A percentile compares a stretch with the other conserved stretches of the same genome.
phyloP scores from a whole-genome alignment of 2,797 vertebrate species.

The Coreius guichenoti region DNA sequence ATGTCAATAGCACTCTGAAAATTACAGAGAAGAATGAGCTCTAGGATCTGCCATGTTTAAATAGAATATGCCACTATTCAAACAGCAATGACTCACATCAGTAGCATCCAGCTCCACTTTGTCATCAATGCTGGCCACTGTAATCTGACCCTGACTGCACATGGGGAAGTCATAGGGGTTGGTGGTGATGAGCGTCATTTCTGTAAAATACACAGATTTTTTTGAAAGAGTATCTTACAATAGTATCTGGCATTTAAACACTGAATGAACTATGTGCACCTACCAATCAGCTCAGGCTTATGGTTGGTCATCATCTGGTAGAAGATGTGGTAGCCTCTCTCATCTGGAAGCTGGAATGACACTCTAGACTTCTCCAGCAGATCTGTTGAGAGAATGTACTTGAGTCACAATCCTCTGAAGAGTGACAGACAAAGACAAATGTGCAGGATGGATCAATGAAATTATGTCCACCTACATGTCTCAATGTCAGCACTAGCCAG shows the following conservation, averaged over 20 bases:
- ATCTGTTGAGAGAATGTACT: conserved; percentile 11
- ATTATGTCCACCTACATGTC: conserved; percentile 7
- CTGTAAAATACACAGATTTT: conserved; percentile 64
- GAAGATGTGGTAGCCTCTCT: conserved; percentile 91
- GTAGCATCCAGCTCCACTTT: conserved; percentile 88
- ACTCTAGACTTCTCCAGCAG: conserved; percentile 90
- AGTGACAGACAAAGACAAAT: too few species aligned
- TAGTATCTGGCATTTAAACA: background rate
- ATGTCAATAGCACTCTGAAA: conserved; percentile 75
- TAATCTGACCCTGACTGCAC: conserved; percentile 87
- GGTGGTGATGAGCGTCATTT: conserved; percentile 86
- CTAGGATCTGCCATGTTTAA: background rate
- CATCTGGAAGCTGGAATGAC: conserved; percentile 85
- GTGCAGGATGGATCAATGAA: too few species aligned
- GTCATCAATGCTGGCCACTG: conserved; percentile 88
- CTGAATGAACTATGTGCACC: background rate
- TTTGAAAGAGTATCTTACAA: background rate
- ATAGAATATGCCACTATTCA: background rate
- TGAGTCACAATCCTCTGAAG: too few species aligned
- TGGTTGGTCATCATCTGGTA: conserved; percentile 89
- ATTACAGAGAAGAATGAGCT: background rate
- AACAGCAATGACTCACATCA: conserved; percentile 79
- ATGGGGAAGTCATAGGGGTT: conserved; percentile 89
- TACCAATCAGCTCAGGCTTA: conserved; percentile 87
- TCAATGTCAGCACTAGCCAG: conserved; percentile 61